Conservation (phyloP, 2,888 invertebrate species). For the Apodemia mormo region DNA sequence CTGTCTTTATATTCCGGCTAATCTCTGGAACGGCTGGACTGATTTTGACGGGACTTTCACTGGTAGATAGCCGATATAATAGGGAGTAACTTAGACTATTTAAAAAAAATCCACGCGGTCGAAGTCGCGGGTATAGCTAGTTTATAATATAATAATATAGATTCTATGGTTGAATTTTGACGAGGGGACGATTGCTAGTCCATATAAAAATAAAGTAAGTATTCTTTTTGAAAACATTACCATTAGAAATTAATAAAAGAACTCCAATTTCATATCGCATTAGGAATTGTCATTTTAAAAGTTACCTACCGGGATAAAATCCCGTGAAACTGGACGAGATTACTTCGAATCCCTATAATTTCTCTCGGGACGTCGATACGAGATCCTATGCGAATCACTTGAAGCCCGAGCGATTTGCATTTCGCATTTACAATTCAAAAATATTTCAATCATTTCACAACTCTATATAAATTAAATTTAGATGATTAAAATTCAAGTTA, state of each 20-base stretch:
- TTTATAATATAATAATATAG: no score
- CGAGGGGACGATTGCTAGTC: no score
- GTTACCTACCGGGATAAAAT: conserved; percentile 9
- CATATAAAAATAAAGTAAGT: no score
- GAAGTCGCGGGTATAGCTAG: no score
- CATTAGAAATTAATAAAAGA: conserved; percentile 9
- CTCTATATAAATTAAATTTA: neutral
- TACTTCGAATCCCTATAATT: conserved; percentile 12
- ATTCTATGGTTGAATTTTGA: no score
- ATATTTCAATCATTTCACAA: conserved; percentile 12
- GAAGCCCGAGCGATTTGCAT: conserved; percentile 3
- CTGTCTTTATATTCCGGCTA: no score
- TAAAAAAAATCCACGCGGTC: no score
- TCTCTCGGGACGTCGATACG: conserved; percentile 7
- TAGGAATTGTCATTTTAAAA: conserved; percentile 15
- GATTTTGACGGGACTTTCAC: no score
- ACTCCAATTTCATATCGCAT: neutral
- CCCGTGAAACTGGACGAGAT: conserved; percentile 1
- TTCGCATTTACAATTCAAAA: conserved; percentile 11
- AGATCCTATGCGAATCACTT: conserved; percentile 10
- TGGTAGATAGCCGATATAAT: no score
- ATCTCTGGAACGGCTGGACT: no score
- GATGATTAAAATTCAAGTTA: neutral
- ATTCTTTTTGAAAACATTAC: neutral
- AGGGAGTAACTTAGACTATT: no score